phyloP scores from a whole-genome alignment of 1,140 invertebrate species.

The Homarus americanus region DNA sequence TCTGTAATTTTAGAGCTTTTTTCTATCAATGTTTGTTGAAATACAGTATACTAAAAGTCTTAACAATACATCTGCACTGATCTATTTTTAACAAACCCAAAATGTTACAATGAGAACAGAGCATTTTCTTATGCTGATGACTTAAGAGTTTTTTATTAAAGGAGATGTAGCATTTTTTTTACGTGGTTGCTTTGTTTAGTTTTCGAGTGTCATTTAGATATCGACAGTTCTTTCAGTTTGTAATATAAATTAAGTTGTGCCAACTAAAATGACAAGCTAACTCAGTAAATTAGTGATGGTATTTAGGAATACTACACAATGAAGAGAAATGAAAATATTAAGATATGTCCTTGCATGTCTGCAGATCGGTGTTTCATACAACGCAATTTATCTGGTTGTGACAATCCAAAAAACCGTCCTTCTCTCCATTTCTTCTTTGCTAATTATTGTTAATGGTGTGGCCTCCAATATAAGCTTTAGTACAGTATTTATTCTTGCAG shows the following conservation, averaged over 20 bases:
- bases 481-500: neutral
- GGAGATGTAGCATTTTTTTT: too few species aligned
- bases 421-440: slow-evolving; percentile 11
- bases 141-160: too few species aligned
- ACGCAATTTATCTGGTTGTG: slow-evolving; percentile 53
- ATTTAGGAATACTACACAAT: neutral
- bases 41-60: too few species aligned
- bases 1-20: too few species aligned
- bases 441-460: neutral
- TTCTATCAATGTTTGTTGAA: too few species aligned
- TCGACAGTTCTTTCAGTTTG: neutral
- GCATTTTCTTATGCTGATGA: too few species aligned
- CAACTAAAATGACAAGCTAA: neutral
- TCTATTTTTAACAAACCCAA: too few species aligned
- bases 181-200: too few species aligned
- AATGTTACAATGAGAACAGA: too few species aligned
- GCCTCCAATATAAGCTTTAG: slow-evolving; percentile 27
- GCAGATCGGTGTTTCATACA: slow-evolving; percentile 1
- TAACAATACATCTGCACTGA: too few species aligned
- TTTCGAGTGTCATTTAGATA: too few species aligned
- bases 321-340: neutral
- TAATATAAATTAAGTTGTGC: neutral
- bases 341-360: neutral
- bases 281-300: neutral
- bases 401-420: slow-evolving; percentile 56